Evolutionary conservation across 2,888 invertebrate species (phyloP), one percentile per base, ranked within the genome.

Genomic region (Oligia latruncula): DNA sequence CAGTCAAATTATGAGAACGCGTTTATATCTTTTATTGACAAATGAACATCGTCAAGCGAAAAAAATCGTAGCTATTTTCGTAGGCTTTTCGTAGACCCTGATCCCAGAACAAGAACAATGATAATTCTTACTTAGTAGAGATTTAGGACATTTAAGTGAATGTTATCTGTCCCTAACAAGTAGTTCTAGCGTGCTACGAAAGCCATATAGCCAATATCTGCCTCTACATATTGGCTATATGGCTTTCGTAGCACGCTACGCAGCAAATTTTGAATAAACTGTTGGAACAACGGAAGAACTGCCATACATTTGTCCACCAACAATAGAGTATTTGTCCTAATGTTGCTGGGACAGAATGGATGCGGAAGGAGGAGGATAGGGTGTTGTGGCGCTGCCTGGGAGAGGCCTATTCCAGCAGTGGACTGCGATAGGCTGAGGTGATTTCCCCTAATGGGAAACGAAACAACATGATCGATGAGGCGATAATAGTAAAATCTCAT

Each of bases 401-500:
- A 35, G 64, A 64, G 20, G 9, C 62, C 6, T n/a, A 62, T 62
- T 35, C 35, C 66, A 66, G 40, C 66, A 66, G 15, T 43, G 13
- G 11, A 60, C 40, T 66, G 4, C 11, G 11, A 58, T 58, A 23
- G n/a, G 11, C 23, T 6, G 8, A 66, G 66, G 23, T 43, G 13
- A 66, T 52, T 58, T 71, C 49, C 43, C 15, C 4, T 9, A 13
- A 40, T 73, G 23, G 49, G 49, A 71, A 81, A 77, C 35, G 3
- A 60, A 29, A 17, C 9, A 62, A 15, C 40, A 67, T 64, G 60
- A 81, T 74, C 62, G 74, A 80, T 74, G 46, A 64, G 35, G 23
- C 46, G 62, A 64, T 86, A 23, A 72, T 76, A 62, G n/a, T 62
- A n/a, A 66, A 77, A 82, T 75, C 15, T 52, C n/a, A 46, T 80